Percentiles rank a stretch among this genome's conserved stretches.
Conservation (phyloP, 2,888 invertebrate species). For the Stenichneumon culpator region DNA sequence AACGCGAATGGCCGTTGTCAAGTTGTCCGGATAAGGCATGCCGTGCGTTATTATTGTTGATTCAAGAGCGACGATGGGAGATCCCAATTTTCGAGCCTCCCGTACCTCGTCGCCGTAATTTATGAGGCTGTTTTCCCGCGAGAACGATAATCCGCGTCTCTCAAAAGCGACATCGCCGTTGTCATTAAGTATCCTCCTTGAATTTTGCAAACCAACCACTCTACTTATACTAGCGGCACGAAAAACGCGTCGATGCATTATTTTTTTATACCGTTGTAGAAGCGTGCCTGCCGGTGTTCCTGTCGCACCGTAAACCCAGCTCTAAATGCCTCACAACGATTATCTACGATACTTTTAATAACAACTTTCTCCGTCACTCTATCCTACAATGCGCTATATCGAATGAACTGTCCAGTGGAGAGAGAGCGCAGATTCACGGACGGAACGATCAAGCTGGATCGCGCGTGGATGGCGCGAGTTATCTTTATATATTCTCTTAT, state of each 20-base stretch:
- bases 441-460: background rate
- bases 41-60: conserved; percentile 99
- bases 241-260: conserved; percentile 44
- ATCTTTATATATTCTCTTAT: background rate
- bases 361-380: background rate
- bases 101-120: conserved; percentile 87
- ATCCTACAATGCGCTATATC: background rate
- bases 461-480: background rate
- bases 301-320: background rate
- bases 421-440: background rate
- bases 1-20: conserved; percentile 93
- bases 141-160: conserved; percentile 33
- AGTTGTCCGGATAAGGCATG: conserved; percentile 97
- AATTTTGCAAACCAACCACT: conserved; percentile 16
- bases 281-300: background rate
- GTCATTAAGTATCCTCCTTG: conserved; percentile 11
- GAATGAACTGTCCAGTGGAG: background rate
- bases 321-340: background rate
- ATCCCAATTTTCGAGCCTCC: conserved; percentile 87
- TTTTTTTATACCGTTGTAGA: background rate
- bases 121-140: conserved; percentile 36
- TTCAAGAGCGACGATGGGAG: conserved; percentile 97
- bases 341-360: background rate
- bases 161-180: conserved; percentile 7
- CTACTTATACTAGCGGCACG: background rate